Evolutionary conservation across 2,797 vertebrate genomes (phyloP), one percentile per base, ranked within the genome.

Genomic region (Bradypus variegatus): DNA sequence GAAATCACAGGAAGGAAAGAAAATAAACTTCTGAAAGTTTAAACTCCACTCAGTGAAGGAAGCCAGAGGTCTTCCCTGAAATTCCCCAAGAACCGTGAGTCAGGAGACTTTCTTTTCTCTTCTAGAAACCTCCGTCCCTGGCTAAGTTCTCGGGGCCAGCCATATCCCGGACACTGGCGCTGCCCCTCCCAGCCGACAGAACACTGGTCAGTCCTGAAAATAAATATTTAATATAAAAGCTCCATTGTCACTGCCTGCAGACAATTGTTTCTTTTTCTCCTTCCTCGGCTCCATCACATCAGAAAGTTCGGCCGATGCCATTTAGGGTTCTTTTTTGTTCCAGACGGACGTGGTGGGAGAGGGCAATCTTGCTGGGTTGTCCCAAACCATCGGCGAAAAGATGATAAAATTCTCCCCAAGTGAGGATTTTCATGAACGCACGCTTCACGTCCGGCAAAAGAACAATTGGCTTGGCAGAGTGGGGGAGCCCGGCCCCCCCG

Each of bases 201-300:
- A 81, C 69, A 23, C 73, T 62, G 86, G 86, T 60, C 79, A 21
- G 90, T 77, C 90, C 88, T 5, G 45, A 91, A 94, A 95, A 94
- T 93, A 94, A 95, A 93, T 92, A 93, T 86, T 91, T 94, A 86
- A 14, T 45, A 91, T 94, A 58, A 95, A 95, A 96, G 94, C 60
- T 58, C 89, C 93, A 93, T 93, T 95, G 94, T 95, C 87, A 84
- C 53, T 55, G 53, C 58, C 13, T 6, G 2, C 73, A 75, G 65
- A 91, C 95, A 93, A 89, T 79, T 84, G 84, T 72, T 64, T 87
- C 90, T 78, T 81, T 95, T 91, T 88, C 70, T 69, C 75, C 16
- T 29, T n/a, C 69, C 33, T 21, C 33, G 1, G 53, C 18, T 70
- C 73, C 4, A 0, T 7, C 27, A 84, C 55, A 50, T 92, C 84